phyloP scores from a whole-genome alignment of 2,113 vertebrate species.

The Psilopogon haemacephalus region DNA sequence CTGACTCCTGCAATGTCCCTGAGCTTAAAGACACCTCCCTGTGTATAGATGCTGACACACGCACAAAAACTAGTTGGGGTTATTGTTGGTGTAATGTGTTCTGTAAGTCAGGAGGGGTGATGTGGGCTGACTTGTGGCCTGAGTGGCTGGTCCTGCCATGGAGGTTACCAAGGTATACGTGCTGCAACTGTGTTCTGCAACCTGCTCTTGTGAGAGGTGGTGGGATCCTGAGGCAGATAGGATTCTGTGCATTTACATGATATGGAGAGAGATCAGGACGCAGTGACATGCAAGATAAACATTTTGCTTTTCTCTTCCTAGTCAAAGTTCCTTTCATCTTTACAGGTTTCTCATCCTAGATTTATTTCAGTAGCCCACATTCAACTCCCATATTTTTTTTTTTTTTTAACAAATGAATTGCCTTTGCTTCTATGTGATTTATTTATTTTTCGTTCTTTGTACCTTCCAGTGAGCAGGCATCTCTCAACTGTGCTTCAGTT shows the following conservation, averaged over 20 bases:
- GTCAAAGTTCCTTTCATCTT: not conserved
- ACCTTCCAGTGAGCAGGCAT: not conserved
- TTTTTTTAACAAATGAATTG: not conserved
- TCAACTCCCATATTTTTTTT: not conserved
- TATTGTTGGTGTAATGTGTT: fast-evolving
- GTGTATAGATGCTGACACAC: fast-evolving
- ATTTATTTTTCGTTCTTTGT: constrained; percentile 35
- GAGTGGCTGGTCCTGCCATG: not conserved
- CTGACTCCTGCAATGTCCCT: not conserved
- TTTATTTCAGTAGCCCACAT: not conserved
- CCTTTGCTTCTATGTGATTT: not conserved
- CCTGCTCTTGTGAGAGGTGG: fast-evolving
- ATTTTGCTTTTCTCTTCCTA: not conserved
- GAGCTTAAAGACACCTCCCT: not conserved
- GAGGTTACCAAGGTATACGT: not conserved
- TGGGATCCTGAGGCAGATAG: fast-evolving
- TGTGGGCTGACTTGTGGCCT: not conserved
- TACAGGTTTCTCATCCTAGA: not conserved
- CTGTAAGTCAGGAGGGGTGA: not conserved
- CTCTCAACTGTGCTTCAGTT: not conserved
- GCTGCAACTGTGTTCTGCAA: not conserved
- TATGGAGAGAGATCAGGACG: fast-evolving
- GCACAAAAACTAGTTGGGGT: fast-evolving
- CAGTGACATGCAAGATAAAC: fast-evolving
- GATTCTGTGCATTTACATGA: fast-evolving